Base-by-base conservation (phyloP, 2,888 invertebrate species). In the Epistrophe grossulariae region DNA sequence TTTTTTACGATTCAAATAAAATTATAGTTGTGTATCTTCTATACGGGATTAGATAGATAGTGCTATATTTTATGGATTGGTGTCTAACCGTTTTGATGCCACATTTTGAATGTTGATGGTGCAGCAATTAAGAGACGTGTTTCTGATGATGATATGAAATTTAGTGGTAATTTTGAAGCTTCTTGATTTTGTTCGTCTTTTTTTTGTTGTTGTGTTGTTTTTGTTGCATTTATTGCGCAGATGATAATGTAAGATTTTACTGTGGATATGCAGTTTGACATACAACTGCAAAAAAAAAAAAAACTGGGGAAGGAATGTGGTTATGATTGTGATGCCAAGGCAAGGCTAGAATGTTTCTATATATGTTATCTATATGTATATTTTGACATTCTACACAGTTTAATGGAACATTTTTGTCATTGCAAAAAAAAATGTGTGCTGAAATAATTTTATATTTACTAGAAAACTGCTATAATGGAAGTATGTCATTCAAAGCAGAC, bases 61-160 rank as follows among this genome's bases (percentile, higher is more conserved):
- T 45, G 24, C 15, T 43, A 28, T 43, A 43, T 72, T 68, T 66
- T 74, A 74, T 80, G 60, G 80, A 80, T 80, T 70, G 59, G 68
- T 80, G 52, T 78, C 82, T 68, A 70, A 55, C 57, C 40, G 31
- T 77, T 77, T 68, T 52, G 68, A 68, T 80, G 80, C 70, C 71
- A 76, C 76, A 50, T 31, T 68, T 71, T 57, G 52, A 70, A 55
- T 70, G 55, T 52, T 70, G 76, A 45, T 59, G 76, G 45, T 71
- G 76, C 71, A 82, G 76, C 64, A 82, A 77, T 77, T 77, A 77
- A 82, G 52, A 70, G 70, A 82, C 76, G 76, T 82, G 76, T 82
- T 82, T 77, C 62, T 48, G 48, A 45, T 50, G 62, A 55, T 76
- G 64, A 79, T 66, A 73, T 64, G 57, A 64, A 72, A 59, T 73